Base-by-base conservation (phyloP, 1,140 invertebrate genomes). In the Parasteatoda tepidariorum region DNA sequence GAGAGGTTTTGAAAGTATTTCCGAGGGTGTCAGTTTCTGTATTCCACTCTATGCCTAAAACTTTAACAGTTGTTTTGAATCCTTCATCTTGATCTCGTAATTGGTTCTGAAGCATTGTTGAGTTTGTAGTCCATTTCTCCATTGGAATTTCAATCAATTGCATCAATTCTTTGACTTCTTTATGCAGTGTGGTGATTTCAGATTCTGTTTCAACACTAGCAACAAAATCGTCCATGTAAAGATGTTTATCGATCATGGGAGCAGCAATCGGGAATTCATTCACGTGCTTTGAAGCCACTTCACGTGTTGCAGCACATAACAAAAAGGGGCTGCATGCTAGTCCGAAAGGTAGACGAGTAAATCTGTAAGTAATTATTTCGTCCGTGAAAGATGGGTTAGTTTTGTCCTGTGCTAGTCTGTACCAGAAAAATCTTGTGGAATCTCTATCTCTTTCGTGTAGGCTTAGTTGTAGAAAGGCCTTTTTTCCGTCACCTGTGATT, bases 401-500 rank as follows among this genome's bases (percentile, higher is more conserved):
- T n/a, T n/a, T n/a, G n/a, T 48, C 41, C 22, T 7, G 55, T 18
- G 5, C 5, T 5, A 24, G 22, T 7, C 5, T 5, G 55, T 59
- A 84, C 83, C 83, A 84, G 1, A 84, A 57, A 66, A 84, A 84
- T 30, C 33, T 76, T 24, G 64, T 34, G 28, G 30, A 48, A 15
- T 79, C 34, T 64, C 83, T 61, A 48, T 84, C 75, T n/a, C 33
- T 38, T 66, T 76, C 55, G 28, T 61, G 11, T 24, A 82, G 33
- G 7, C 11, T 26, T 3, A 84, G 11, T 26, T 83, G 70, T n/a
- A 55, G 24, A 30, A 84, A 84, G 18, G 83, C 59, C 31, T 84
- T 34, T 24, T 84, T 30, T 5, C 57, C 55, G 55, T 84, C 83
- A 28, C 34, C 6, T 34, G 61, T 38, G 11, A 84, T 18, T 6